phyloP scores from a whole-genome alignment of 2,888 invertebrate species.

The Volucella zonaria region DNA sequence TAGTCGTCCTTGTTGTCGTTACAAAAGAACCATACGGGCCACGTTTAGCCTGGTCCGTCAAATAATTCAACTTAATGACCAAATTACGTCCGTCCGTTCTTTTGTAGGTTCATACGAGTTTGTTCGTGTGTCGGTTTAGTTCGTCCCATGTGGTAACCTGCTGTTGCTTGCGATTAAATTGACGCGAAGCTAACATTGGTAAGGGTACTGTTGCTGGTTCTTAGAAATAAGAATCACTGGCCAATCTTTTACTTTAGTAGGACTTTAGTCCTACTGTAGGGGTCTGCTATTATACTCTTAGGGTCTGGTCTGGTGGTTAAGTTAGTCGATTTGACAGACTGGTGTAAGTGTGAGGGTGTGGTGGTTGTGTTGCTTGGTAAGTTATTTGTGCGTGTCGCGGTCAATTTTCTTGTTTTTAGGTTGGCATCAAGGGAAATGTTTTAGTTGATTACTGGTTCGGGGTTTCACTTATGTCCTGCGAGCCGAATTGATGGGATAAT shows the following conservation, averaged over 20 bases:
- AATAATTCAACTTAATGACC: constrained; percentile 73
- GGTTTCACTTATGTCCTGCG: constrained; percentile 70
- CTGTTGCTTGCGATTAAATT: constrained; percentile 7
- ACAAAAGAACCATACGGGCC: constrained; percentile 1
- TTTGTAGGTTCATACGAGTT: too few species aligned
- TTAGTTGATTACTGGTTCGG: constrained; percentile 70
- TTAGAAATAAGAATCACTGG: constrained; percentile 29
- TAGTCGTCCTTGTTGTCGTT: neutral
- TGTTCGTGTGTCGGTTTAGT: too few species aligned
- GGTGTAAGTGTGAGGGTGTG: neutral
- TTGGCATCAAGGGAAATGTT: constrained; percentile 64
- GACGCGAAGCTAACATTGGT: too few species aligned
- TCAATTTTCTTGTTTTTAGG: constrained; percentile 72
- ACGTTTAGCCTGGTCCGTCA: constrained; percentile 58
- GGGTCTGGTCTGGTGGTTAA: neutral
- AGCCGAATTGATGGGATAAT: constrained; percentile 47
- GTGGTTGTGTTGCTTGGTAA: constrained; percentile 2
- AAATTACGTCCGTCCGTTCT: constrained; percentile 66
- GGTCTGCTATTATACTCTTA: too few species aligned
- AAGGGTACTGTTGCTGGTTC: neutral
- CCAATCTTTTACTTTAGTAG: constrained; percentile 31
- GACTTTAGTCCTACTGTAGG: neutral
- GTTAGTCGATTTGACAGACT: neutral
- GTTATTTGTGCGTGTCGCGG: constrained; percentile 72
- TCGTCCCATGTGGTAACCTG: constrained; percentile 66